phyloP scores from a whole-genome alignment of 2,113 vertebrate species.

The Mormoops blainvillei region DNA sequence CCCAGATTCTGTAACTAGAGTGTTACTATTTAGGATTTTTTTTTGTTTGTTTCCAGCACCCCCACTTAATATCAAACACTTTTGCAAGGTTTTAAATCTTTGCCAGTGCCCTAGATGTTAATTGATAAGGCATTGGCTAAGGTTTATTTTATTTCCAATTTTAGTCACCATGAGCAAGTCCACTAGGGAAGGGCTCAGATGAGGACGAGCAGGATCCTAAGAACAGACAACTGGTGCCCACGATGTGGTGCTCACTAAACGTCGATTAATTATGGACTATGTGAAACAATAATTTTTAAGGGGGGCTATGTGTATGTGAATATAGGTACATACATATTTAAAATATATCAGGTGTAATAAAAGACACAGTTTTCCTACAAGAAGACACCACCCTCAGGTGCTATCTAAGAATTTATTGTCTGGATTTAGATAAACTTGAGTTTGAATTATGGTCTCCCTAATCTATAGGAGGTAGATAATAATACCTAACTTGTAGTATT shows the following conservation, averaged over 20 bases:
- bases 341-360: background rate
- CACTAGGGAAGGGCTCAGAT: background rate
- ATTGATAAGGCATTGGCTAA: too few relatives aligned
- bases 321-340: background rate
- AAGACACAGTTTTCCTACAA: background rate
- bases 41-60: background rate
- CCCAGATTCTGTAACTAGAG: background rate
- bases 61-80: background rate
- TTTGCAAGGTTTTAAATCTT: background rate
- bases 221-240: rapidly evolving
- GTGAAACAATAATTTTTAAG: background rate
- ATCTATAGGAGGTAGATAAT: background rate
- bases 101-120: background rate
- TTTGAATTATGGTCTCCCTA: background rate
- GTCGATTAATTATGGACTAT: background rate
- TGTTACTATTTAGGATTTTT: background rate
- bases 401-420: background rate
- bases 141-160: background rate
- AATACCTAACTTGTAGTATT: background rate
- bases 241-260: background rate
- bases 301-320: background rate
- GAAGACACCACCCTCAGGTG: background rate
- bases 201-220: background rate
- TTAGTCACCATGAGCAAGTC: background rate
- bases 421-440: background rate